phyloP scores from a whole-genome alignment of 2,888 invertebrate species.

The Escarpia spicata region DNA sequence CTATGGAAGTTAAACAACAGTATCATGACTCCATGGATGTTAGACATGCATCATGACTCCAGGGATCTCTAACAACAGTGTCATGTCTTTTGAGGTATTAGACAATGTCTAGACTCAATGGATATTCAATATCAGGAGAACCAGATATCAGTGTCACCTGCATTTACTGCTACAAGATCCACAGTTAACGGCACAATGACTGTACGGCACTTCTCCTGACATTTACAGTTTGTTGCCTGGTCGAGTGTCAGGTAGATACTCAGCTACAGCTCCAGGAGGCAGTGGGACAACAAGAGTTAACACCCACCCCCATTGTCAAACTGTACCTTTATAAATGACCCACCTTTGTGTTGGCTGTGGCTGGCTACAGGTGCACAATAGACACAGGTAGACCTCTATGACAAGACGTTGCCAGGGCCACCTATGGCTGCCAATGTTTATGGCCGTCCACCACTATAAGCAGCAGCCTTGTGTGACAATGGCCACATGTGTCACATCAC shows the following conservation, averaged over 20 bases:
- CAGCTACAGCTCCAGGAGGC: background rate
- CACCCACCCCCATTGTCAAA: background rate
- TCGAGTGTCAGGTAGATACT: background rate
- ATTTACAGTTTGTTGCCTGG: background rate
- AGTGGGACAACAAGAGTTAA: background rate
- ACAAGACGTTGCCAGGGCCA: background rate
- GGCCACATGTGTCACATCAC: background rate
- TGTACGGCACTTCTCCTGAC: background rate
- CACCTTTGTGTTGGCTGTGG: background rate
- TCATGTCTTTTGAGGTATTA: background rate
- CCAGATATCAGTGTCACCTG: background rate
- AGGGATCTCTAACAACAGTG: background rate
- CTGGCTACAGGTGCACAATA: background rate
- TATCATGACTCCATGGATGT: background rate
- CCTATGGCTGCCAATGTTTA: background rate
- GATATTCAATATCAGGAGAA: background rate
- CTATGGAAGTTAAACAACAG: background rate
- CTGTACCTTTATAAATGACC: slow-evolving; percentile 14
- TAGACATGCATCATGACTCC: background rate
- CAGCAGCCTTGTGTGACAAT: background rate
- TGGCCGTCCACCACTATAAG: background rate
- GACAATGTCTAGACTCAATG: background rate
- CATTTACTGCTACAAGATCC: background rate
- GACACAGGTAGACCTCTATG: background rate
- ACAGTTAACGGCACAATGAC: background rate